A percentile compares a stretch with the other conserved stretches of the same genome.
These are phyloP conservation scores for Dolichomitus sp. DNA, from an alignment of 2,888 invertebrate species.

Conservation along the genomic window DNA sequence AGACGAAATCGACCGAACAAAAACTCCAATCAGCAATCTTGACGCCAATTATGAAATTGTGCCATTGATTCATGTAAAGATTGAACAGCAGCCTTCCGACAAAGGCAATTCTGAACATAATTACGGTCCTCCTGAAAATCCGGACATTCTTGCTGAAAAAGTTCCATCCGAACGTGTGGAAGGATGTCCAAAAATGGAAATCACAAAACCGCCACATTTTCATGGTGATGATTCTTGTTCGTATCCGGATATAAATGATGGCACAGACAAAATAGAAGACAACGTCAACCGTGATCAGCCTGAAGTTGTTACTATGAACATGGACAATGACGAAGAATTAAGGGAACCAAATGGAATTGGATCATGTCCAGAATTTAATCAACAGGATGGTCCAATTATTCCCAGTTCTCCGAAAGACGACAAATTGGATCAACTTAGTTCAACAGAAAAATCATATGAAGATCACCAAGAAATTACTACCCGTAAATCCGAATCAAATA, in stretches of 20 bases:
- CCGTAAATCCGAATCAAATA: background rate
- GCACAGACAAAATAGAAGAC: background rate
- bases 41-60: constrained; percentile 38
- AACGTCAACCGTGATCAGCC: background rate
- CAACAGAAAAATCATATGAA: constrained; percentile 5
- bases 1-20: background rate
- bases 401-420: constrained; percentile 11
- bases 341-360: constrained; percentile 25
- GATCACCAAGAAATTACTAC: constrained; percentile 15
- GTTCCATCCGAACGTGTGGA: background rate
- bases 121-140: constrained; percentile 2
- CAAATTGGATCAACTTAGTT: background rate
- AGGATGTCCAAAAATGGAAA: constrained; percentile 27
- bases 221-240: constrained; percentile 8
- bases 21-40: background rate
- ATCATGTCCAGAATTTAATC: constrained; percentile 16
- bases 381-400: background rate
- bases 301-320: background rate
- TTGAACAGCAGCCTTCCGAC: constrained; percentile 43
- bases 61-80: constrained; percentile 57
- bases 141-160: background rate
- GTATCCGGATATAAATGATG: background rate
- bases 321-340: constrained; percentile 32
- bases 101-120: background rate
- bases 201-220: background rate